Evolutionary conservation across 2,113 vertebrate genomes (phyloP), one percentile per base, ranked within the genome.

Genomic region (Phrynosoma blainvillii): DNA sequence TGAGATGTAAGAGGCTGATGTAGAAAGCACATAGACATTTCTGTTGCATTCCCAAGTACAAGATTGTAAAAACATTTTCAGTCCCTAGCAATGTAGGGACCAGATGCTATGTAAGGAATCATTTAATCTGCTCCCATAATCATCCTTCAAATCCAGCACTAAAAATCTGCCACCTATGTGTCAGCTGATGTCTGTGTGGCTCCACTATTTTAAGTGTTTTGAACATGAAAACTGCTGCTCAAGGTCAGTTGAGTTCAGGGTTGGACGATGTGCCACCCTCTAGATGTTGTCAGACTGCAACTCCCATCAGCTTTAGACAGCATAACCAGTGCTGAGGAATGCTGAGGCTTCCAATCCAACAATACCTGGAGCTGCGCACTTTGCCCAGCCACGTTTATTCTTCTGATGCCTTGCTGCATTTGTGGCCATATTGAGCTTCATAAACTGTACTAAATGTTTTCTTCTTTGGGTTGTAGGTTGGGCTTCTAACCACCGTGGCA

Each of bases 401-500:
- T 62, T 62, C 1, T 62, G 59, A 0, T 78, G 54, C 62, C 84
- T 21, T 75, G 5, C 77, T 56, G n/a, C 73, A 42, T 5, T 40
- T 54, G 73, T 52, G 76, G 77, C 62, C 74, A 52, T 59, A 70
- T 32, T 47, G 23, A 90, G 30, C 25, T 68, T 16, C 20, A 20
- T n/a, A 3, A 7, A 27, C 21, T 70, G 9, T 80, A 23, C 68
- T 84, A 84, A 92, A 77, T 0, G 0, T 59, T 18, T 92, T 90
- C 14, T 95, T 54, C 91, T 87, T 8, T 81, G n/a, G 90, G 81
- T 93, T 82, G 4, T 95, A 99, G 99, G 98, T 99, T 79, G 99
- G 99, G 3, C 96, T 98, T 85, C 97, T 99, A 85, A 99, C 99
- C 32, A 99, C 99, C 11, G 93, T 98, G 93, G 99, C 99, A 87